Conservation (phyloP, 2,113 vertebrate species). For the Salvator merianae region DNA sequence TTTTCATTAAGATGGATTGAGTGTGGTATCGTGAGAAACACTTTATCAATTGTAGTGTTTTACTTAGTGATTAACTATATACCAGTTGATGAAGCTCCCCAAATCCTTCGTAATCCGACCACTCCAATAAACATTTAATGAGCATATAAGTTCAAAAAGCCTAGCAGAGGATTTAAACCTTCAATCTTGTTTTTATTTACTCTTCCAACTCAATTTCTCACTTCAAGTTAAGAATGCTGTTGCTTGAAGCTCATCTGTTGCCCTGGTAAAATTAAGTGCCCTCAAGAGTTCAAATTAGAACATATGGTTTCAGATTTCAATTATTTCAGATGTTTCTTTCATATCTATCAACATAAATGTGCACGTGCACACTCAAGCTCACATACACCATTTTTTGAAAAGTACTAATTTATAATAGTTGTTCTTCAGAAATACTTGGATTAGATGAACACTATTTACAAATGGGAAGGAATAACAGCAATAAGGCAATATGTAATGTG, state of each 20-base stretch:
- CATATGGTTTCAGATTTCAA: constrained; percentile 65
- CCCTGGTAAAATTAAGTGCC: constrained; percentile 79
- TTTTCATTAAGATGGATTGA: constrained; percentile 99
- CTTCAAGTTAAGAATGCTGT: constrained; percentile 80
- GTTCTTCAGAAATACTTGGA: neutral
- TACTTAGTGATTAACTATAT: constrained; percentile 99
- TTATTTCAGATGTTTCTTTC: constrained; percentile 39
- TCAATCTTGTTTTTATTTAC: constrained; percentile 90
- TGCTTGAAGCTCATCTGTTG: constrained; percentile 78
- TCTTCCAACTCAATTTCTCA: constrained; percentile 86
- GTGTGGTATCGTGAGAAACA: constrained; percentile 98
- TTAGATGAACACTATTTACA: neutral
- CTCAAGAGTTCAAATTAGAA: constrained; percentile 72
- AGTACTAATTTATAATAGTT: constrained; percentile 31
- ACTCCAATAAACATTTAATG: constrained; percentile 96
- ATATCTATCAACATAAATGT: constrained; percentile 2
- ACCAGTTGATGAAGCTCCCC: constrained; percentile 90
- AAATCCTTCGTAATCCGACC: constrained; percentile 88
- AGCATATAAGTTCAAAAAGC: constrained; percentile 87
- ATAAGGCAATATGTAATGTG: neutral
- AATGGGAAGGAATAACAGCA: neutral
- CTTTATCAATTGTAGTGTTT: constrained; percentile 99
- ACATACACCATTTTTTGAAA: constrained; percentile 24
- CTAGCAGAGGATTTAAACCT: constrained; percentile 87
- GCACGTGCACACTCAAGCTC: neutral